Base-by-base conservation (phyloP, 1,140 invertebrate species). In the Monomorium pharaonis region DNA sequence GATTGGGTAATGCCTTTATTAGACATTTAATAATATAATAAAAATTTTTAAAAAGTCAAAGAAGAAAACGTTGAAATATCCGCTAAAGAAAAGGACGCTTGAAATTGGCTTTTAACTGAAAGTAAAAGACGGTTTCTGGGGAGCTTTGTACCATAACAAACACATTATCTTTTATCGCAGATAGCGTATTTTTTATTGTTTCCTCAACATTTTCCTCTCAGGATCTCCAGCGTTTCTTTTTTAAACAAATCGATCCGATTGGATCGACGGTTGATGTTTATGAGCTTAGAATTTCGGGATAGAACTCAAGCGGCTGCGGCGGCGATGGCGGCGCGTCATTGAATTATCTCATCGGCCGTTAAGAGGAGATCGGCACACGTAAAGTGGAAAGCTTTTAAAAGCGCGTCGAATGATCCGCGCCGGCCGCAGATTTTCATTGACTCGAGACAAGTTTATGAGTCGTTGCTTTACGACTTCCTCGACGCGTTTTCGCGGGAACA, bases 301-400 rank as follows among this genome's bases (percentile, higher is more conserved):
- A 27, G 14, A 44, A 2, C 42, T 65, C 62, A 5, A 44, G 10
- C 9, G 49, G 24, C 21, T n/a, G n/a, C n/a, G n/a, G n/a, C n/a
- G n/a, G n/a, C n/a, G n/a, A 9, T 5, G 9, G 5, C 70, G 10
- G 54, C 37, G 60, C 33, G 42, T 74, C 70, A 63, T 69, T 77
- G 63, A 85, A 88, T 72, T 58, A 49, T 83, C 47, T 49, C 51
- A 44, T 56, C 80, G 37, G 24, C n/a, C 42, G 63, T 85, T 78
- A 42, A 33, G 60, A 42, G 37, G 47, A 54, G 62, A 88, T 74
- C 81, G 21, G 54, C 16, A 47, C 16, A n/a, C n/a, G 67, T 56
- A 60, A 88, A 85, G 72, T 27, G 16, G 10, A 84, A 74, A 67
- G 42, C 58, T 88, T 67, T 56, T 49, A 86, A 86, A n/a, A 86